Base-by-base conservation (phyloP, 2,113 vertebrate genomes). In the Todiramphus chloris region DNA sequence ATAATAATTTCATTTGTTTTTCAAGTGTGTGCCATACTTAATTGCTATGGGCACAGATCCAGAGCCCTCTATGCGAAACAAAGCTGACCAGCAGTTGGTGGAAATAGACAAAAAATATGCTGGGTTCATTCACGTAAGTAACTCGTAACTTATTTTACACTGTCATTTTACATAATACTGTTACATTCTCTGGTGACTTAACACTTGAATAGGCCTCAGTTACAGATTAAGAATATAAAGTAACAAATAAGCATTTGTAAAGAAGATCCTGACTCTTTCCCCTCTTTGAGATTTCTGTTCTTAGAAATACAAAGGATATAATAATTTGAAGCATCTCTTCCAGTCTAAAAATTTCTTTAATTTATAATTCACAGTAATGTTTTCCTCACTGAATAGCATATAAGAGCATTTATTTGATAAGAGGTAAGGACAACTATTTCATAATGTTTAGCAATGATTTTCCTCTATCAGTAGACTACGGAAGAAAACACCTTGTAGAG, bases 41-140 rank as follows among this genome's bases (percentile, higher is more conserved):
- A 99, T 99, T 96, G 99, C 99, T 87, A 99, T 99, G 99, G 99
- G 99, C 97, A 99, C 99, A 81, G 99, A 99, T 97, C 99, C 99
- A 73, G 99, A 99, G 97, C 98, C 99, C 79, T 99, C 98, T 97
- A 99, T 99, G 99, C 98, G 99, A 96, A 99, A 99, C 77, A 99
- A 99, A 98, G 97, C 99, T 70, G 99, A 99, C 96, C 99, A 99
- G 80, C 99, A 99, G 53, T 98, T 99, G 96, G 98, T 99, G 96
- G 99, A 99, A 97, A 99, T 99, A 93, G 99, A 99, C 97, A 99
- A 99, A 98, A 99, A 99, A 96, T 99, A 99, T 97, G 99, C 99
- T 70, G 99, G 99, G 89, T 99, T 99, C 97, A 99, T 99, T 98
- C 99, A 99, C 51, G 99, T 99, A 68, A 98, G 99, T 98, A 83